These are phyloP conservation scores for Callyntrura guangdongensis DNA, from an alignment of 2,888 invertebrate genomes.

Conservation along the genomic window DNA sequence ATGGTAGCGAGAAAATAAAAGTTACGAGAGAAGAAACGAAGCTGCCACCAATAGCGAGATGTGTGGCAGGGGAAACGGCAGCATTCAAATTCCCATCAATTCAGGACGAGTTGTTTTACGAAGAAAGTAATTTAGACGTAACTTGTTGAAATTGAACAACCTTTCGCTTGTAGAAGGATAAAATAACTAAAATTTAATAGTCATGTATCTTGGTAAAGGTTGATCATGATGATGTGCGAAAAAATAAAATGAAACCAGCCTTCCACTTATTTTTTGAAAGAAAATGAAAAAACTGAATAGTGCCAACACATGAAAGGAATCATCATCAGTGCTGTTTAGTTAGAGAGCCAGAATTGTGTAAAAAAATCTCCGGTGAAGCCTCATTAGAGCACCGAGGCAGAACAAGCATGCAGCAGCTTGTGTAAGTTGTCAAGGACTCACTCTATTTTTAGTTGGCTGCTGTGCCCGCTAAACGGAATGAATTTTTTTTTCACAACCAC, in stretches of 20 bases:
- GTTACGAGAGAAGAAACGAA: constrained; percentile 20
- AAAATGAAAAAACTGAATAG: neutral
- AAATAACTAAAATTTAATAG: constrained; percentile 48
- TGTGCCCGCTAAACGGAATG: neutral
- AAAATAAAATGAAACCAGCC: neutral
- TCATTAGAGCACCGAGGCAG: no score
- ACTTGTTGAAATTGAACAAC: constrained; percentile 52
- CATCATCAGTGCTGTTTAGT: neutral
- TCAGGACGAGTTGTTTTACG: neutral
- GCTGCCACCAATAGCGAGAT: neutral
- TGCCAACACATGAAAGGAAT: no score
- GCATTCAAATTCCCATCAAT: neutral
- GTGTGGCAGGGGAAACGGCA: no score
- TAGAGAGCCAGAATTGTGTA: no score
- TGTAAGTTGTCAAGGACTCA: neutral
- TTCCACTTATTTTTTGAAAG: neutral
- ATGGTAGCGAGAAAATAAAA: constrained; percentile 4
- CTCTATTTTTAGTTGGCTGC: neutral
- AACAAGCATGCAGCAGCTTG: neutral
- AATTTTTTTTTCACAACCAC: neutral
- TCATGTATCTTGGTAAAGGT: neutral
- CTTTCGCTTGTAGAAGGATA: constrained; percentile 20
- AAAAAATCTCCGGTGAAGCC: no score
- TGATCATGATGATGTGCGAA: constrained; percentile 38
- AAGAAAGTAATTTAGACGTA: constrained; percentile 29